phyloP scores from a whole-genome alignment of 2,797 vertebrate species.

The Catamblyrhynchus diadema region DNA sequence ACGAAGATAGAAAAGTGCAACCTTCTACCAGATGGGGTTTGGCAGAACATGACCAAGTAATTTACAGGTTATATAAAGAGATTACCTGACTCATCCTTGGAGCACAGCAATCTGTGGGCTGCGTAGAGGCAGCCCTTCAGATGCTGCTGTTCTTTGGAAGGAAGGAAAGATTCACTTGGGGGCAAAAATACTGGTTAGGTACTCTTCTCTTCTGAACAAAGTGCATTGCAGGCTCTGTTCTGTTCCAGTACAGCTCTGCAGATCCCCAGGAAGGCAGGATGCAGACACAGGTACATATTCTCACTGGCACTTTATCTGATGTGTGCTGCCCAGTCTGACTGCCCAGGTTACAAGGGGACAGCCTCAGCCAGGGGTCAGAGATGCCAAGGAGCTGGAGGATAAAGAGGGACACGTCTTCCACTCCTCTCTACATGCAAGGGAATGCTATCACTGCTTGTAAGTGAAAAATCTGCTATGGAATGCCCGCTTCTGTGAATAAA shows the following conservation, averaged over 20 bases:
- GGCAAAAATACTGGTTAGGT: neutral
- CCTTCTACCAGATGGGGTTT: neutral
- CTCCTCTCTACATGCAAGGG: neutral
- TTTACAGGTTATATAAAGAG: neutral
- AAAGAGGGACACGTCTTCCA: neutral
- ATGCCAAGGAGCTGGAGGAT: neutral
- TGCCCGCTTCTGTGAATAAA: neutral
- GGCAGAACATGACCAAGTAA: neutral
- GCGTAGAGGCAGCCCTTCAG: neutral
- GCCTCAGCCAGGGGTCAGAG: neutral
- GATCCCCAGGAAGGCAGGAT: neutral
- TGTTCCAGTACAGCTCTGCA: neutral
- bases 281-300: neutral
- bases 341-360: neutral
- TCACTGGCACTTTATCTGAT: too few species aligned
- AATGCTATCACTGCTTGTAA: neutral
- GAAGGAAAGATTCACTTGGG: neutral
- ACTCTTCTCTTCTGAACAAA: neutral
- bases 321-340: neutral
- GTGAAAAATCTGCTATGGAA: neutral
- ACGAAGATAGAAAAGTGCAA: neutral
- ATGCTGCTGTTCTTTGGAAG: neutral
- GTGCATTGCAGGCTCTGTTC: neutral
- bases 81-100: neutral
- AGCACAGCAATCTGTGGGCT: neutral